Percentiles rank a stretch among this genome's conserved stretches.
These are phyloP conservation scores for Paraescarpia echinospica DNA, from an alignment of 1,140 invertebrate species.

Conservation along the genomic window DNA sequence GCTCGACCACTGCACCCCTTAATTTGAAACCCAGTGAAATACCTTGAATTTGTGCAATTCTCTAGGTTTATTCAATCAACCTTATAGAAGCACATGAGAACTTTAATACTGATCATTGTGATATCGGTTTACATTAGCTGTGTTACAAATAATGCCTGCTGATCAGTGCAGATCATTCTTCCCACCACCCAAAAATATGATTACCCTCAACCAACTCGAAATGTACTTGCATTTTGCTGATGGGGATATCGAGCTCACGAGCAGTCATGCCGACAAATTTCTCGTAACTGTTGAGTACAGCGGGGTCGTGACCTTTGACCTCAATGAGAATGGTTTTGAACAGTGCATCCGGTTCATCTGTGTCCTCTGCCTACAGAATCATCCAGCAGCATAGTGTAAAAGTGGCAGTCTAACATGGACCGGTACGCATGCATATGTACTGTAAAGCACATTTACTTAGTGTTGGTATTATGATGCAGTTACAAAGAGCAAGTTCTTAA, in stretches of 20 bases:
- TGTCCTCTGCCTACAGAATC: not conserved
- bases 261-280: conserved; percentile 80
- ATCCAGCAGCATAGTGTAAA: not conserved
- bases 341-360: conserved; percentile 38
- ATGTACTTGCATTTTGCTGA: conserved; percentile 70
- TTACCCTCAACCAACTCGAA: not conserved
- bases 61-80: not conserved
- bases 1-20: too few species aligned
- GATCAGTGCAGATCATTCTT: too few species aligned
- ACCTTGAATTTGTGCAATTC: not conserved
- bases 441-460: not conserved
- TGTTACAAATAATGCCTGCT: not conserved
- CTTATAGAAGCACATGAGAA: not conserved
- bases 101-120: not conserved
- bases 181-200: too few species aligned
- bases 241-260: conserved; percentile 73
- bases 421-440: too few species aligned
- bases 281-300: conserved; percentile 84
- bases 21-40: not conserved
- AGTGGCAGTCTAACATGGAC: not conserved
- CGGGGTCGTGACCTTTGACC: conserved; percentile 80
- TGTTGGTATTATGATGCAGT: too few species aligned
- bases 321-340: conserved; percentile 74
- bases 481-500: too few species aligned
- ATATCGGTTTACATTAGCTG: not conserved